Evolutionary conservation across 2,113 vertebrate species (phyloP).

Genomic region (Haemorhous mexicanus): DNA sequence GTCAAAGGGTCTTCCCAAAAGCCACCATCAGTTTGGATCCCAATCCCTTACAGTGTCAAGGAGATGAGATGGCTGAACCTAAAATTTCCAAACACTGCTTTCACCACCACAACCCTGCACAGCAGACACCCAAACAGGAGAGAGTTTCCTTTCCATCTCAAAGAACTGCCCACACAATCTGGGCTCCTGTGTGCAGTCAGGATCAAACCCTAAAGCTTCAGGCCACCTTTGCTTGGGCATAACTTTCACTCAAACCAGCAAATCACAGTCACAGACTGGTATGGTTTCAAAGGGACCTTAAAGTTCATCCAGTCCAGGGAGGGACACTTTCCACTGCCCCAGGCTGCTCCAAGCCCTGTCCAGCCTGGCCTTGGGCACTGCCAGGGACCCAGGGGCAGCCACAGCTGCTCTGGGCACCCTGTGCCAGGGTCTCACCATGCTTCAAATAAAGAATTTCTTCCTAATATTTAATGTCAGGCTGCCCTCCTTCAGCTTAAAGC

Average conservation of each 20-base stretch:
- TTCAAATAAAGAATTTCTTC: neutral
- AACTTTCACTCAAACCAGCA: neutral
- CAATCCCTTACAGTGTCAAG: neutral
- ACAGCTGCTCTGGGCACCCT: neutral
- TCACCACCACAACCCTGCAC: accelerated
- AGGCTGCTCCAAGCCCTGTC: neutral
- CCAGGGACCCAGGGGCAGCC: neutral
- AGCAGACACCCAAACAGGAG: neutral
- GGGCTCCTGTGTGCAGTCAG: neutral
- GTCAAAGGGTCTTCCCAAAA: neutral
- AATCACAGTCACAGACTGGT: too few relatives aligned
- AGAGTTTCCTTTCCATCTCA: neutral
- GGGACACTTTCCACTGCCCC: accelerated
- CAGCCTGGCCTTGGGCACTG: neutral
- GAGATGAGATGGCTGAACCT: neutral
- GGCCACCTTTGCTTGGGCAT: neutral
- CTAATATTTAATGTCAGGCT: neutral
- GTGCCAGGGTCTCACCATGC: neutral
- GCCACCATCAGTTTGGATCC: neutral
- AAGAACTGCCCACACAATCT: neutral
- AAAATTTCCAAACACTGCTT: neutral
- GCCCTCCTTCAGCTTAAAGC: neutral
- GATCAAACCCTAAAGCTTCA: neutral
- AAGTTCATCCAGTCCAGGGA: neutral
- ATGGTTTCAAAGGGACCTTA: neutral